Percentiles rank a stretch among this genome's conserved stretches.
phyloP scores from a whole-genome alignment of 2,797 vertebrate species.

The Tapera naevia region DNA sequence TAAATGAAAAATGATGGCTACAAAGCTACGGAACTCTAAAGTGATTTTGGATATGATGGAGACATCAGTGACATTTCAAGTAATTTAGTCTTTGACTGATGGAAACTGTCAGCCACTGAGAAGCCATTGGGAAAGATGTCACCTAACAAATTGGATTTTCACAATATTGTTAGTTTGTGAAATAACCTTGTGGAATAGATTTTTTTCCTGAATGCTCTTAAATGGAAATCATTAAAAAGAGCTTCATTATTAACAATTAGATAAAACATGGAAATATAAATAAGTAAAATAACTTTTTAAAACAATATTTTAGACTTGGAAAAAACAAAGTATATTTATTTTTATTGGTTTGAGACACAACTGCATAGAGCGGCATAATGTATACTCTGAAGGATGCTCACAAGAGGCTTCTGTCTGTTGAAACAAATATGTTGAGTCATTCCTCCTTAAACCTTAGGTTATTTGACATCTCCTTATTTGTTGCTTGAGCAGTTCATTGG shows the following conservation, averaged over 20 bases:
- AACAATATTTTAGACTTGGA: neutral
- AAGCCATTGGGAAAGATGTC: slow-evolving; percentile 16
- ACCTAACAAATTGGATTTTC: slow-evolving; percentile 34
- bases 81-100: slow-evolving; percentile 44
- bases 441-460: neutral
- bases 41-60: slow-evolving; percentile 43
- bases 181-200: neutral
- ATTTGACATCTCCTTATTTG: neutral
- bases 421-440: neutral
- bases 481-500: neutral
- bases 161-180: slow-evolving; percentile 1
- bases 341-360: neutral
- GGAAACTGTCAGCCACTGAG: slow-evolving; percentile 13
- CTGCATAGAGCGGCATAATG: neutral
- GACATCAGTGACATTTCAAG: slow-evolving; percentile 25
- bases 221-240: neutral
- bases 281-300: neutral
- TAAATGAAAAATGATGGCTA: slow-evolving; percentile 24
- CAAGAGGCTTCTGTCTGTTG: neutral
- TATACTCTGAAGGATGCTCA: neutral
- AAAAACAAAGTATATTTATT: neutral
- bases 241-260: neutral
- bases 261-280: neutral
- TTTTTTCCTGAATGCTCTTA: neutral
- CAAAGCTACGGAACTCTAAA: slow-evolving; percentile 11